Evolutionary conservation across 2,113 vertebrate species (phyloP).

Genomic region (Blennius ocellaris): DNA sequence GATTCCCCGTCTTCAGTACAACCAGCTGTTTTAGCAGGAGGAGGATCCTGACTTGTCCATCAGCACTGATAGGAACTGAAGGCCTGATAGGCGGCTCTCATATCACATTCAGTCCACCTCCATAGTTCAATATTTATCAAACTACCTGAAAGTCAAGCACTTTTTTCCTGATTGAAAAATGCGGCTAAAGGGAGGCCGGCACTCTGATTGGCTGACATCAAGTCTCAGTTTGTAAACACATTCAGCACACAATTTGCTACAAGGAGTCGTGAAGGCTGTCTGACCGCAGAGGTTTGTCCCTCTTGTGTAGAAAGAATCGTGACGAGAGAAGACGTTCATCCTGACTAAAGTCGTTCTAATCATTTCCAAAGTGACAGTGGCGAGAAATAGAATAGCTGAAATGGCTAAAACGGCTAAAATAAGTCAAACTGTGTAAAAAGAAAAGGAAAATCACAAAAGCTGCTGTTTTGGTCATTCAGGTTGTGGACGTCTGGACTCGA

Average conservation of each 20-base stretch:
- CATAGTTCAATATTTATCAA: conserved; percentile 32
- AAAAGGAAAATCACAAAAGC: no score
- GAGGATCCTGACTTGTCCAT: conserved; percentile 42
- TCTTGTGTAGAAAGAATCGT: conserved; percentile 47
- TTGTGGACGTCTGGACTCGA: no score
- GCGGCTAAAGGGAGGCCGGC: background rate
- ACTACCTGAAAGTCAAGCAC: conserved; percentile 13
- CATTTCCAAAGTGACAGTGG: no score
- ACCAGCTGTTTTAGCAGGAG: conserved; percentile 22
- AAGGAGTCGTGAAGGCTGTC: background rate
- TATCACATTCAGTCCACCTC: conserved; percentile 19
- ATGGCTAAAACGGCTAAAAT: no score
- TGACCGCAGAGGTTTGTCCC: conserved; percentile 27
- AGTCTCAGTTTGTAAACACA: background rate
- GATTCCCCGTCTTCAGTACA: background rate
- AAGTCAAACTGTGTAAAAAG: no score
- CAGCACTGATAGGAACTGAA: conserved; percentile 6
- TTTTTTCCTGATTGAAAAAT: background rate
- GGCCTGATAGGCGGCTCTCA: conserved; percentile 9
- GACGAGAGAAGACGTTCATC: conserved; percentile 47
- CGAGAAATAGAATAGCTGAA: no score
- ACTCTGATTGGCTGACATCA: conserved; percentile 22
- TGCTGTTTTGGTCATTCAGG: no score
- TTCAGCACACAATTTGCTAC: background rate
- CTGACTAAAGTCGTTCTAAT: no score